phyloP scores from a whole-genome alignment of 1,140 invertebrate species.

The Zaprionus inermis region DNA sequence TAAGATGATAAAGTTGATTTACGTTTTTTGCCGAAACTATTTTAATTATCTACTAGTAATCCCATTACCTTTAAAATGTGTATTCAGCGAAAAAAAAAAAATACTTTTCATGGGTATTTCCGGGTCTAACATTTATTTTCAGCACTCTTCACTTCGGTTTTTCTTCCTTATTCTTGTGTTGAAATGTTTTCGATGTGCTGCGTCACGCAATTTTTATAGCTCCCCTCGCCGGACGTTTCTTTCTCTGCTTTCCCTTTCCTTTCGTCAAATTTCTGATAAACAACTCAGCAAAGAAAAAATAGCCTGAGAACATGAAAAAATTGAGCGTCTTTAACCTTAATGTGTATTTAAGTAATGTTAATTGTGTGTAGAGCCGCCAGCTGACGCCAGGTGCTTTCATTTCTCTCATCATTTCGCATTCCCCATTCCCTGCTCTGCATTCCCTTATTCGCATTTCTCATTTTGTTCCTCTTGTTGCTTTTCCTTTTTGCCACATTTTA shows the following conservation, averaged over 20 bases:
- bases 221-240: slow-evolving; percentile 21
- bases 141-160: not conserved
- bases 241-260: not conserved
- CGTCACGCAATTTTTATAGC: slow-evolving; percentile 74
- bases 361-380: slow-evolving; percentile 68
- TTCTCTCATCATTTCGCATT: not conserved
- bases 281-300: slow-evolving; percentile 67
- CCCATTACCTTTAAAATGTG: not conserved
- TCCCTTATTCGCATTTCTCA: not conserved
- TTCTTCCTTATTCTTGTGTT: slow-evolving; percentile 34
- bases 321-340: slow-evolving; percentile 82
- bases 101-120: slow-evolving; percentile 2
- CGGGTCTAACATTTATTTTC: not conserved
- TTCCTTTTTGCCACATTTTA: slow-evolving; percentile 47
- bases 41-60: not conserved
- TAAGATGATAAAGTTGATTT: no score
- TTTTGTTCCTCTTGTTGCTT: slow-evolving; percentile 26
- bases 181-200: slow-evolving; percentile 70
- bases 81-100: no score
- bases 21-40: no score
- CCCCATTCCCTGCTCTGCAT: not conserved
- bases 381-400: slow-evolving; percentile 57
- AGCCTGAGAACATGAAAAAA: slow-evolving; percentile 76
- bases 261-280: slow-evolving; percentile 50
- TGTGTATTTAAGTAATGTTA: slow-evolving; percentile 83